A percentile compares a stretch with the other conserved stretches of the same genome.
These are phyloP conservation scores for Pterocles orientalis DNA, from an alignment of 2,113 vertebrate species.

Conservation along the genomic window DNA sequence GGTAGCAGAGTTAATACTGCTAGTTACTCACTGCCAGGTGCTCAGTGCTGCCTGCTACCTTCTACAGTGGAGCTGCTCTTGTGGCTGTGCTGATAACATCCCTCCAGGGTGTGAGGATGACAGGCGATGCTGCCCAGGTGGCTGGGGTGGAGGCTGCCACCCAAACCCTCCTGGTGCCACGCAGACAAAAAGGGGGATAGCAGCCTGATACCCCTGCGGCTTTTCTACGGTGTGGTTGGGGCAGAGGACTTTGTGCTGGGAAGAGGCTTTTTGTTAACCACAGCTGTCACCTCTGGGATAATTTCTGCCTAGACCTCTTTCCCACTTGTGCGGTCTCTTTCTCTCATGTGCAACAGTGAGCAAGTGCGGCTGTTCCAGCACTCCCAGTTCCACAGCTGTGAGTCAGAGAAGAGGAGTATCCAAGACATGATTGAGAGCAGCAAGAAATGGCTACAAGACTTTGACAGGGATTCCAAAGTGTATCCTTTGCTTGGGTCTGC, in stretches of 20 bases:
- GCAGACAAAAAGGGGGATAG: background rate
- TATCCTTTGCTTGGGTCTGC: slow-evolving; percentile 83
- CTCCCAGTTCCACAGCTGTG: slow-evolving; percentile 31
- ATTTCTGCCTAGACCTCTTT: background rate
- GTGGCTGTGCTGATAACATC: rapidly evolving
- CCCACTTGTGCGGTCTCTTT: background rate
- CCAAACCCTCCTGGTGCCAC: background rate
- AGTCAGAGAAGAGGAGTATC: slow-evolving; percentile 66
- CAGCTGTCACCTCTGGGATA: background rate
- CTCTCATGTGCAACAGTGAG: slow-evolving; percentile 56
- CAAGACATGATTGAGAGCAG: slow-evolving; percentile 83
- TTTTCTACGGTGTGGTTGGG: background rate
- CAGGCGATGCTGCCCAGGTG: rapidly evolving
- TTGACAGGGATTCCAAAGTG: slow-evolving; percentile 82
- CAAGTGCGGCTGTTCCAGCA: slow-evolving; percentile 71
- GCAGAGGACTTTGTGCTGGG: background rate
- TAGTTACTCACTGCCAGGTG: background rate
- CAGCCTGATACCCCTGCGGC: background rate
- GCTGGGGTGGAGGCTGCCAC: background rate
- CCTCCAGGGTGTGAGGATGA: no score
- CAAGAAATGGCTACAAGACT: slow-evolving; percentile 87
- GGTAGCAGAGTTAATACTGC: no score
- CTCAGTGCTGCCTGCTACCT: background rate
- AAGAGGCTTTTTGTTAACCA: no score
- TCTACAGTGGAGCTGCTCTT: rapidly evolving